Evolutionary conservation across 2,797 vertebrate genomes (phyloP).

Genomic region (Squalus acanthias): DNA sequence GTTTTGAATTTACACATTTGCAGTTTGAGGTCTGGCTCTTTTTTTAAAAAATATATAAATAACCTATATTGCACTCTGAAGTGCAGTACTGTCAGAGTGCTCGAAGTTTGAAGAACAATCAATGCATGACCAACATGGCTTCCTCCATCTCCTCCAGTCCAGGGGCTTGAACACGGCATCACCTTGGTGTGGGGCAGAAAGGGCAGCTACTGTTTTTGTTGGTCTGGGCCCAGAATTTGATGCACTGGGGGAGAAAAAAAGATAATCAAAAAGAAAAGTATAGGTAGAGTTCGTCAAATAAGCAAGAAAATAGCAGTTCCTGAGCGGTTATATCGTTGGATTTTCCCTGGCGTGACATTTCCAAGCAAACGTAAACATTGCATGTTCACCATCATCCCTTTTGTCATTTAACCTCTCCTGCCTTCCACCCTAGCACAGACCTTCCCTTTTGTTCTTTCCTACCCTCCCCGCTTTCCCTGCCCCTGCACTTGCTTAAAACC

Average conservation of each 20-base stretch:
- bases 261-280: background rate
- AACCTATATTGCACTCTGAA: background rate
- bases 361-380: background rate
- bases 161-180: background rate
- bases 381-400: too few relatives aligned
- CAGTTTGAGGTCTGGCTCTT: background rate
- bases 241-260: slow-evolving; percentile 65
- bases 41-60: background rate
- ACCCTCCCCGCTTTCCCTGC: too few relatives aligned
- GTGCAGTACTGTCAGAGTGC: background rate
- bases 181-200: slow-evolving; percentile 63
- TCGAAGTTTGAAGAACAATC: background rate
- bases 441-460: too few relatives aligned
- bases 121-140: background rate
- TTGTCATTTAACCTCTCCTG: too few relatives aligned
- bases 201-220: slow-evolving; percentile 83
- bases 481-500: too few relatives aligned
- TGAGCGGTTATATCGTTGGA: too few relatives aligned
- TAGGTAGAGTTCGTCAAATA: background rate
- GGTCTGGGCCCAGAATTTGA: slow-evolving; percentile 80
- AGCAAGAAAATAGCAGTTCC: background rate
- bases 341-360: too few relatives aligned
- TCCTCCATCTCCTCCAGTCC: background rate
- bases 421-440: too few relatives aligned
- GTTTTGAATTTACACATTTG: background rate